Percentiles rank a stretch among this genome's conserved stretches.
Conservation (phyloP, 2,113 vertebrate species). For the Romanogobio albipinnatus region DNA sequence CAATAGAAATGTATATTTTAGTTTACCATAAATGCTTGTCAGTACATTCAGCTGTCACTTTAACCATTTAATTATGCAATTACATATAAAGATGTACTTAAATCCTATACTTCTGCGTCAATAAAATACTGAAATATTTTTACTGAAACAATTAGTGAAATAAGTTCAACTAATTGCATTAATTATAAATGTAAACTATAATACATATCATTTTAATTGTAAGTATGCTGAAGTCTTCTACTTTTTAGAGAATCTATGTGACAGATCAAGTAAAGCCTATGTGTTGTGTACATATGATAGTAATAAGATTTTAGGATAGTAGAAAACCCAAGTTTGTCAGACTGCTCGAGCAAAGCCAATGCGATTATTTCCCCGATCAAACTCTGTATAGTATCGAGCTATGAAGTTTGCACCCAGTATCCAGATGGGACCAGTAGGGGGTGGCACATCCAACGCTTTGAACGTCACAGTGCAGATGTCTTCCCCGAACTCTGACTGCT, state of each 20-base stretch:
- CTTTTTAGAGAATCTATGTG: background rate
- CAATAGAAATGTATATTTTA: background rate
- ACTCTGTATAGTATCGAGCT: slow-evolving; percentile 92
- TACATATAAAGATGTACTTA: background rate
- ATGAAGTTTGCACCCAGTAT: slow-evolving; percentile 95
- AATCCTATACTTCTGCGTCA: too few relatives aligned
- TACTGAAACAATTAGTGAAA: too few relatives aligned
- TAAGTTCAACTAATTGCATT: background rate
- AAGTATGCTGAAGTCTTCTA: background rate
- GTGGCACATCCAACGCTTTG: slow-evolving; percentile 86
- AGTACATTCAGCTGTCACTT: background rate
- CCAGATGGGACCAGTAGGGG: slow-evolving; percentile 91
- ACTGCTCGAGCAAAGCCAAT: slow-evolving; percentile 91
- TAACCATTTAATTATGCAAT: background rate
- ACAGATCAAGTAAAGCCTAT: background rate
- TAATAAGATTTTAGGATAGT: background rate
- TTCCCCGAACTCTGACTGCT: slow-evolving; percentile 84
- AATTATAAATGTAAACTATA: background rate
- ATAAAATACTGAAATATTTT: background rate
- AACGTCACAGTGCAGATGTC: slow-evolving; percentile 88
- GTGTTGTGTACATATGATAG: background rate
- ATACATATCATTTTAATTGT: background rate
- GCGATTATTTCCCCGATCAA: slow-evolving; percentile 89
- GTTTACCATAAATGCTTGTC: background rate
- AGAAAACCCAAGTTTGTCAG: slow-evolving; percentile 66